Evolutionary conservation across 2,797 vertebrate species (phyloP).

Genomic region (Fratercula arctica): DNA sequence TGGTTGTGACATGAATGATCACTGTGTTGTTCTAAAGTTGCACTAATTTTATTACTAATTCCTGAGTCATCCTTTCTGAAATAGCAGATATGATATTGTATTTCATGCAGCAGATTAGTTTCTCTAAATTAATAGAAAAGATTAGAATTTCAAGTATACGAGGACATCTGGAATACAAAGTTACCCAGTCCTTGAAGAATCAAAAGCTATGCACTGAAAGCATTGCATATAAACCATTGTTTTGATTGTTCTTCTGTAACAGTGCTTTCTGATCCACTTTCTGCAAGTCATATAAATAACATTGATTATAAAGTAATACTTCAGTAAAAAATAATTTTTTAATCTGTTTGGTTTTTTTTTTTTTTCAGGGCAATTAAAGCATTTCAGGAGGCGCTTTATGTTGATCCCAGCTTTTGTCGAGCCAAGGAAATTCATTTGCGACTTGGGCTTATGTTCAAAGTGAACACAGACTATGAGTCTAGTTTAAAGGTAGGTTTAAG

Average conservation of each 20-base stretch:
- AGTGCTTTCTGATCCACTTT: neutral
- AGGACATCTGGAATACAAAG: neutral
- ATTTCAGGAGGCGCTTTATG: conserved; percentile 98
- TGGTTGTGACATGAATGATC: neutral
- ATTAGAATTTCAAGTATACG: neutral
- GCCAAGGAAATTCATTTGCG: conserved; percentile 98
- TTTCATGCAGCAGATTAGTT: conserved; percentile 11
- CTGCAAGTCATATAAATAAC: neutral
- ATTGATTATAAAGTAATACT: neutral
- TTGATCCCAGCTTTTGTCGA: conserved; percentile 93
- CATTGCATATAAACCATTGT: neutral
- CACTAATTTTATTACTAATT: neutral
- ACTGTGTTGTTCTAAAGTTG: neutral
- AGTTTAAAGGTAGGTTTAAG: conserved; percentile 92
- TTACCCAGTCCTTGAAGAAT: neutral
- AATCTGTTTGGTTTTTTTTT: conserved; percentile 52
- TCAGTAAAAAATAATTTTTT: conserved; percentile 30
- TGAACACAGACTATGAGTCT: conserved; percentile 96
- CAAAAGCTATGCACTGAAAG: neutral
- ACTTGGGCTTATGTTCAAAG: conserved; percentile 98
- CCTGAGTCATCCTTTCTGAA: neutral
- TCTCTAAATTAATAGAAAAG: neutral
- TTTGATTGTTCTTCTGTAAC: neutral
- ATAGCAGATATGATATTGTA: neutral
- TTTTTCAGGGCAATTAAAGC: conserved; percentile 94